Evolutionary conservation across 2,113 vertebrate species (phyloP).

Genomic region (Dolichallabes microphthalmus): DNA sequence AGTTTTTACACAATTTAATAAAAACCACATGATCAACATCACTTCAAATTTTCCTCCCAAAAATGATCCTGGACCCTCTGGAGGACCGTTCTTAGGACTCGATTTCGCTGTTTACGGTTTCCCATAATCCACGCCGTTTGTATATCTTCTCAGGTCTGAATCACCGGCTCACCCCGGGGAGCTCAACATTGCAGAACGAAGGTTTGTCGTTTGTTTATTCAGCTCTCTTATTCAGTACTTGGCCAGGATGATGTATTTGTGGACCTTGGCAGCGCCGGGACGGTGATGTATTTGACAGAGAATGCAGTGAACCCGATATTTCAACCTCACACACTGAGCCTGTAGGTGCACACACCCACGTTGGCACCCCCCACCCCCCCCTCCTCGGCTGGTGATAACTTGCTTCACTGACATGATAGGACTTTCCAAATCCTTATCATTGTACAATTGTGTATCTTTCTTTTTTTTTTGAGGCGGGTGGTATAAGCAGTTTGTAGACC

Average conservation of each 20-base stretch:
- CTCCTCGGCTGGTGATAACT: slow-evolving; percentile 13
- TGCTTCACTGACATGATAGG: slow-evolving; percentile 53
- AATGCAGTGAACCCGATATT: slow-evolving; percentile 54
- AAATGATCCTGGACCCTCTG: not conserved
- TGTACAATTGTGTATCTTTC: slow-evolving; percentile 47
- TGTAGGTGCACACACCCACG: not conserved
- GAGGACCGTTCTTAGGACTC: not conserved
- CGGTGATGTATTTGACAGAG: slow-evolving; percentile 62
- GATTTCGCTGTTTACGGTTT: not conserved
- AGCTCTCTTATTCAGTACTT: slow-evolving; percentile 49
- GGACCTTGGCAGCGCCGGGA: slow-evolving; percentile 59
- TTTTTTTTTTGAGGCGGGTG: slow-evolving; percentile 57
- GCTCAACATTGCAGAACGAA: not conserved
- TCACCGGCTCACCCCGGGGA: not conserved
- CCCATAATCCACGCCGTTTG: not conserved
- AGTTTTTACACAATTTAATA: too few relatives aligned
- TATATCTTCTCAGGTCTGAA: not conserved
- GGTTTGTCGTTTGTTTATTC: slow-evolving; percentile 51
- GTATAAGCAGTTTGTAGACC: slow-evolving; percentile 55
- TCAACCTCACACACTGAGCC: slow-evolving; percentile 7
- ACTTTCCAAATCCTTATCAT: slow-evolving; percentile 55
- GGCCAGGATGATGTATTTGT: slow-evolving; percentile 63
- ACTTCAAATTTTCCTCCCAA: not conserved
- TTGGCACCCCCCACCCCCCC: not conserved
- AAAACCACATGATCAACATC: not conserved